Conservation (phyloP, 2,888 invertebrate species). For the Strigamia crassipes region DNA sequence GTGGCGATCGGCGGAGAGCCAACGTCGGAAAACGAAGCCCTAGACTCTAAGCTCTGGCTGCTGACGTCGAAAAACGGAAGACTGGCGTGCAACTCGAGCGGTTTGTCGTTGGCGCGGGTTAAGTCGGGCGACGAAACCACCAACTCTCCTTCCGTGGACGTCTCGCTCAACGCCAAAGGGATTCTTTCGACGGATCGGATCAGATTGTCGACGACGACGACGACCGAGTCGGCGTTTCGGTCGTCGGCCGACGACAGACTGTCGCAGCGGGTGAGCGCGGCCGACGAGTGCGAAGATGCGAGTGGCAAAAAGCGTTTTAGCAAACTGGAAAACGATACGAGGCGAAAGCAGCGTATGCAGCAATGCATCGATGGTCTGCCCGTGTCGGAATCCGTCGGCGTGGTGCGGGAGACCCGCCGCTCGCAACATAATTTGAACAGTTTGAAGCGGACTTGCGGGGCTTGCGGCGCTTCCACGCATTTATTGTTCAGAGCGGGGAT, state of each 20-base stretch:
- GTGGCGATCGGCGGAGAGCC: constrained; percentile 43
- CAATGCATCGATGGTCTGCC: not conserved
- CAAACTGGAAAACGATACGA: not conserved
- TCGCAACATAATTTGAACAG: not conserved
- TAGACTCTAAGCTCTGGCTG: not conserved
- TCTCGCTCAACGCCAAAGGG: not conserved
- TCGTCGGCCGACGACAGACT: not conserved
- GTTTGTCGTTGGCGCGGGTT: not conserved
- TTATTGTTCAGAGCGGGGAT: not conserved
- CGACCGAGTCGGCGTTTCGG: not conserved
- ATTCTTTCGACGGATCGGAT: not conserved
- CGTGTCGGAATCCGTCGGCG: not conserved
- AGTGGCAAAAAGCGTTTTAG: constrained; percentile 24
- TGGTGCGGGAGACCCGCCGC: not conserved
- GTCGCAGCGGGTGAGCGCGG: not conserved
- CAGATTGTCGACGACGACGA: too few relatives aligned
- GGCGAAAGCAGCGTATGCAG: constrained; percentile 3
- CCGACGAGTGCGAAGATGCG: not conserved
- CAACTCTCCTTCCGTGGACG: not conserved
- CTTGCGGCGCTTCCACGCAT: not conserved
- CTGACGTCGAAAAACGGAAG: constrained; percentile 23
- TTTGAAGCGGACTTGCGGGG: not conserved
- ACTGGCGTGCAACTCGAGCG: not conserved
- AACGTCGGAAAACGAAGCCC: not conserved
- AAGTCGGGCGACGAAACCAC: not conserved